Evolutionary conservation across 2,888 invertebrate genomes (phyloP).

Genomic region (Ceratothoa steindachneri): DNA sequence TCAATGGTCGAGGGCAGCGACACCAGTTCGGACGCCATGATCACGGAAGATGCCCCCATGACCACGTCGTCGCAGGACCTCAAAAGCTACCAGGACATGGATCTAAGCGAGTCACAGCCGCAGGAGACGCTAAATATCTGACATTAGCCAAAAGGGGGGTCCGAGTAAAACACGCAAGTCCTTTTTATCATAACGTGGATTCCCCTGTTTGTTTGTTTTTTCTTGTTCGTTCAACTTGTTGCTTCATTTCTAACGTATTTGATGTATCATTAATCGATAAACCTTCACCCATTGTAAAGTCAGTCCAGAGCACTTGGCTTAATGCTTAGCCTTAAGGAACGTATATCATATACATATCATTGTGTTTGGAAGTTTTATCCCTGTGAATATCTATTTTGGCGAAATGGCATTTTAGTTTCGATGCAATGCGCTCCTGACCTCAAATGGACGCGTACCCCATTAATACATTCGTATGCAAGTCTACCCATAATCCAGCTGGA

Average conservation of each 20-base stretch:
- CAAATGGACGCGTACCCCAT: no score
- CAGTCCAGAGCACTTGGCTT: no score
- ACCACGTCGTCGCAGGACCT: constrained; percentile 18
- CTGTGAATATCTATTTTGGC: neutral
- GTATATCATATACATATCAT: neutral
- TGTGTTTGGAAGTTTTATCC: neutral
- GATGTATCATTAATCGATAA: neutral
- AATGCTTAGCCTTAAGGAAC: neutral
- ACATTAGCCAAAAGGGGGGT: constrained; percentile 21
- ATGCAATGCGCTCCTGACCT: no score
- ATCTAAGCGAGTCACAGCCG: constrained; percentile 34
- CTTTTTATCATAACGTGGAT: neutral
- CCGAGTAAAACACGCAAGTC: neutral
- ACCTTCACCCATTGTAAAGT: no score
- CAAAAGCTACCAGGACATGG: constrained; percentile 39
- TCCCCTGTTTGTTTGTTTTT: neutral
- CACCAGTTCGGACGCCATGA: constrained; percentile 39
- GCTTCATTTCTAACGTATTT: neutral
- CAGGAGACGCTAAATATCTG: constrained; percentile 37
- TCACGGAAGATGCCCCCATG: constrained; percentile 34
- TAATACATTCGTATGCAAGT: no score
- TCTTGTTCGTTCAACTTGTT: neutral
- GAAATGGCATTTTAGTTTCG: no score
- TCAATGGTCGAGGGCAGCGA: constrained; percentile 15
- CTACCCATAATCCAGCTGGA: no score